Conservation (phyloP, 1,140 invertebrate genomes). For the Zelostemma sp. region DNA sequence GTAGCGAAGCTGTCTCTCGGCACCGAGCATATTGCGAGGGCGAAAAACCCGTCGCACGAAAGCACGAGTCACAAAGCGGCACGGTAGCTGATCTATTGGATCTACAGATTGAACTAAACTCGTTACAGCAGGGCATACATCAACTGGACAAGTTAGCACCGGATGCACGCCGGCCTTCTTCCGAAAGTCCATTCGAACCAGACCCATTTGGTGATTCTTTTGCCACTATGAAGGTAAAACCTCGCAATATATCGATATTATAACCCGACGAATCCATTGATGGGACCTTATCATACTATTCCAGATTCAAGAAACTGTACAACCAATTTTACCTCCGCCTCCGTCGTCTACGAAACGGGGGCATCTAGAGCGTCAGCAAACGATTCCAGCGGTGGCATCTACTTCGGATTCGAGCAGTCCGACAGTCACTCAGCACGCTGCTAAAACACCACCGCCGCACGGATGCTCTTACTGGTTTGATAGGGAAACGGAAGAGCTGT, state of each 20-base stretch:
- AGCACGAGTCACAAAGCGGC: slow-evolving; percentile 61
- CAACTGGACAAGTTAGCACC: slow-evolving; percentile 90
- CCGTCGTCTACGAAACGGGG: slow-evolving; percentile 71
- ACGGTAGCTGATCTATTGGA: slow-evolving; percentile 90
- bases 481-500: slow-evolving; percentile 69
- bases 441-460: slow-evolving; percentile 66
- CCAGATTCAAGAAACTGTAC: slow-evolving; percentile 61
- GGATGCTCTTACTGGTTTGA: slow-evolving; percentile 69
- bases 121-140: slow-evolving; percentile 87
- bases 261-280: neutral
- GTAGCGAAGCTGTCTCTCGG: slow-evolving; percentile 57
- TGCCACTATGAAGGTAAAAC: slow-evolving; percentile 74
- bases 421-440: slow-evolving; percentile 55
- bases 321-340: slow-evolving; percentile 75
- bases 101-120: slow-evolving; percentile 92
- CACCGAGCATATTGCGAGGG: slow-evolving; percentile 58
- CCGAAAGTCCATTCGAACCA: slow-evolving; percentile 72
- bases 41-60: slow-evolving; percentile 59
- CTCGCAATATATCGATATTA: neutral
- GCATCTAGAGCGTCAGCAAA: slow-evolving; percentile 63
- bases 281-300: slow-evolving; percentile 6
- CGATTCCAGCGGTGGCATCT: slow-evolving; percentile 55
- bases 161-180: slow-evolving; percentile 73
- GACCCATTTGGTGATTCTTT: slow-evolving; percentile 88
- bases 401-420: slow-evolving; percentile 64